Base-by-base conservation (phyloP, 1,140 invertebrate genomes). In the Heliconius hewitsoni region DNA sequence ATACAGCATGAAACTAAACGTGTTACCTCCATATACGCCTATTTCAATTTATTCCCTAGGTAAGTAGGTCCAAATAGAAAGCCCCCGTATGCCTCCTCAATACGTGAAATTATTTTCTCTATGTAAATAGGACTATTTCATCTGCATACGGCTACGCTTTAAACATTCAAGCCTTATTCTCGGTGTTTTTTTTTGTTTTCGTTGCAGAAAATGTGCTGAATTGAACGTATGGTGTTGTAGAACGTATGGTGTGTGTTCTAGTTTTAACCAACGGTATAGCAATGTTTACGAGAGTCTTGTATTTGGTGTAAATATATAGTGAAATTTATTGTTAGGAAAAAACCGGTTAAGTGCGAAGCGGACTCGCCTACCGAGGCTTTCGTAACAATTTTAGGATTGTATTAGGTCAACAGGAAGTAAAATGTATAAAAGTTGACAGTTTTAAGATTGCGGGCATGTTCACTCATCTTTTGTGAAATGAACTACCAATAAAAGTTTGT, bases 61-160 rank as follows among this genome's bases (percentile, higher is more conserved):
- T 23, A 55, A n/a, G 55, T 60, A 66, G n/a, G 23, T 66, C 8
- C 23, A 66, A 27, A 55, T 74, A 50, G 71, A 71, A 73, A 70
- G 3, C 80, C 77, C 77, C 74, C 74, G 55, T 76, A 82, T 76
- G 74, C 50, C 76, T 79, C 80, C 66, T 82, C 83, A 80, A 85
- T 86, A 86, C 82, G 81, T 71, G 81, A 85, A 86, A 86, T 86
- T 79, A 86, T 89, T 88, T 88, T 78, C 81, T 86, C 85, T 79
- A 88, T 89, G 88, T 83, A 89, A 89, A 89, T 88, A 78, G 9
- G 78, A 78, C 72, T 74, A 82, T 87, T 82, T 71, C 76, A 85
- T 86, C 82, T 84, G 81, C 84, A 87, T 86, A 85, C 83, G 77
- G 77, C 23, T 75, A 42, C 82, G 74, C 71, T 74, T 82, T 82